A percentile compares a stretch with the other conserved stretches of the same genome.
Conservation (phyloP, 2,113 vertebrate species). For the Ictidomys tridecemlineatus region DNA sequence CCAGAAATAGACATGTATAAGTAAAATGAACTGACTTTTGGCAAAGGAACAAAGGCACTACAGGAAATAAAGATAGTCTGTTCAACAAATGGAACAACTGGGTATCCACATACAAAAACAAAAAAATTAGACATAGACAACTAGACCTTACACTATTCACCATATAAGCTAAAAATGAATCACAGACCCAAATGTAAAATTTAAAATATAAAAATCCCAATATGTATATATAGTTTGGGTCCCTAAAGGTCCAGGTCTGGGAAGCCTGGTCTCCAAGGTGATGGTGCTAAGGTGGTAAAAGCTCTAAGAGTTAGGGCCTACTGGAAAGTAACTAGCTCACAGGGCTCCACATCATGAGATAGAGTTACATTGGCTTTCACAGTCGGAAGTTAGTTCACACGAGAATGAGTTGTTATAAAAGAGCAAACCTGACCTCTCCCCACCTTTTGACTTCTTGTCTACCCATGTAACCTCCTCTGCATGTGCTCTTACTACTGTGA, state of each 20-base stretch:
- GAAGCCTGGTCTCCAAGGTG: background rate
- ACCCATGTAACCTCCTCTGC: too few species aligned
- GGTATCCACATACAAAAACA: background rate
- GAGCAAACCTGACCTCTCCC: background rate
- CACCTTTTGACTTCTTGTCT: too few species aligned
- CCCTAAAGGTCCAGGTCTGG: background rate
- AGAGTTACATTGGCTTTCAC: background rate
- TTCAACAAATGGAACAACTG: background rate
- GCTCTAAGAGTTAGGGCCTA: background rate
- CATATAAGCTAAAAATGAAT: background rate
- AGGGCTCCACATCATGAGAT: background rate
- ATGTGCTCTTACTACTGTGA: too few species aligned
- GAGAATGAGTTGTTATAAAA: background rate
- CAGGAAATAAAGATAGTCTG: background rate
- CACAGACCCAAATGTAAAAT: background rate
- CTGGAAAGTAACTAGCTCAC: too few species aligned
- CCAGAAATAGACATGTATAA: background rate
- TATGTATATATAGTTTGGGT: background rate
- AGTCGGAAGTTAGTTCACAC: background rate
- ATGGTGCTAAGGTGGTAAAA: accelerated
- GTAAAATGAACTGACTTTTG: background rate
- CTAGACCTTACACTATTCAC: background rate
- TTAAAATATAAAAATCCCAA: too few species aligned
- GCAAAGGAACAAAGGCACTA: background rate
- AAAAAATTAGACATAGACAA: background rate